Base-by-base conservation (phyloP, 2,888 invertebrate species). In the Onchidella celtica region DNA sequence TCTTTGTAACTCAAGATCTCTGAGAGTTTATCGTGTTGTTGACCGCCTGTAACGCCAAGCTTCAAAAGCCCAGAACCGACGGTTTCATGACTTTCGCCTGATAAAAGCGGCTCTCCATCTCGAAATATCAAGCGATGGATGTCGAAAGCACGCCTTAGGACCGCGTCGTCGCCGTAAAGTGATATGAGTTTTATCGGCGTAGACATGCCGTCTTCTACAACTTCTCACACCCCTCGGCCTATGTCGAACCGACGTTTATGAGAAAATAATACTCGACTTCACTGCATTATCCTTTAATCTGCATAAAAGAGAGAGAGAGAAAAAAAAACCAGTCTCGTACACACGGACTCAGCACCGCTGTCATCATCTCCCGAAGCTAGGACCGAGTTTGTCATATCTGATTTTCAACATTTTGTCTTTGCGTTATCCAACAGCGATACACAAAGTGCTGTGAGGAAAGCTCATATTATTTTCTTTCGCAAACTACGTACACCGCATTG, bases 71-170 rank as follows among this genome's bases (percentile, higher is more conserved):
- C n/a, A n/a, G n/a, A n/a, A n/a, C n/a, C n/a, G n/a, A n/a, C n/a
- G n/a, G n/a, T n/a, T n/a, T 24, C 14, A 9, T 14, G 9, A 61
- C 73, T 59, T 9, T 61, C 17, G 14, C 36, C 61, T 4, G 73
- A 73, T 73, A 73, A 61, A 17, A 55, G n/a, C 9, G 11, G 3
- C 59, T 24, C 6, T 24, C 24, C 34, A 73, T 61, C 59, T 73
- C 27, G 73, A 61, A 34, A 38, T 36, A 61, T 73, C 73, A 38
- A 72, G 27, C 73, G 36, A 73, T 73, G n/a, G 47, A 27, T 11
- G 59, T 32, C 24, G 73, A 36, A 11, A 38, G 61, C 24, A 38
- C 24, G 21, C 34, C 34, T 34, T 59, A 59, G 59, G 27, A 61
- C 61, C n/a, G 57, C 36, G 38, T 36, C 73, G n/a, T 27, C 34